Base-by-base conservation (phyloP, 2,888 invertebrate genomes). In the Lagria hirta region DNA sequence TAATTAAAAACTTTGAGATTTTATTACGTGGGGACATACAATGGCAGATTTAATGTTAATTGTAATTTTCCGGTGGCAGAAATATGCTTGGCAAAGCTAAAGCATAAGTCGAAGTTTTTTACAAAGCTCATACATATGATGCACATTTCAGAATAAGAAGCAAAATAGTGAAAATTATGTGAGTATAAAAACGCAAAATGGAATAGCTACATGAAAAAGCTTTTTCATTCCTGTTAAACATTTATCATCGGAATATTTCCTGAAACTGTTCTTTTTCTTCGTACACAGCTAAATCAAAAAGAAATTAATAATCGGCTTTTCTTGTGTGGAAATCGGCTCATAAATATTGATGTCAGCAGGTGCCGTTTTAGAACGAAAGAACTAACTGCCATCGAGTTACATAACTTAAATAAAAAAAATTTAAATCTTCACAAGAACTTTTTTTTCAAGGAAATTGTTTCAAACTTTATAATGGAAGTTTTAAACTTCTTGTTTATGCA, bases 81-180 rank as follows among this genome's bases (percentile, higher is more conserved):
- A n/a, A n/a, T n/a, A 11, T 33, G 8, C 12, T 8, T n/a, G n/a
- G n/a, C n/a, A n/a, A n/a, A n/a, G n/a, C n/a, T n/a, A n/a, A n/a
- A n/a, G n/a, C n/a, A n/a, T n/a, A n/a, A n/a, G n/a, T n/a, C n/a
- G n/a, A 24, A 30, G 20, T 13, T 22, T 32, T 32, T 30, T 13
- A 14, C 16, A 13, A 8, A 21, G 30, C 17, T 29, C 32, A 32
- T 20, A 30, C 35, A 14, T 35, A 27, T 26, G 33, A 41, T 41
- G 41, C 32, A 40, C 32, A 37, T 37, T 18, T 18, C 23, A 23
- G 40, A 45, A 34, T 40, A 41, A 40, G 45, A 35, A 33, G 42
- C 23, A 46, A 51, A 51, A 56, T 49, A 49, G 47, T 56, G 54
- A 57, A 57, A 57, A 57, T 59, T 56, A 56, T 53, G 53, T 49